These are phyloP conservation scores for Antennarius maculatus DNA, from an alignment of 2,797 vertebrate genomes.

Conservation along the genomic window DNA sequence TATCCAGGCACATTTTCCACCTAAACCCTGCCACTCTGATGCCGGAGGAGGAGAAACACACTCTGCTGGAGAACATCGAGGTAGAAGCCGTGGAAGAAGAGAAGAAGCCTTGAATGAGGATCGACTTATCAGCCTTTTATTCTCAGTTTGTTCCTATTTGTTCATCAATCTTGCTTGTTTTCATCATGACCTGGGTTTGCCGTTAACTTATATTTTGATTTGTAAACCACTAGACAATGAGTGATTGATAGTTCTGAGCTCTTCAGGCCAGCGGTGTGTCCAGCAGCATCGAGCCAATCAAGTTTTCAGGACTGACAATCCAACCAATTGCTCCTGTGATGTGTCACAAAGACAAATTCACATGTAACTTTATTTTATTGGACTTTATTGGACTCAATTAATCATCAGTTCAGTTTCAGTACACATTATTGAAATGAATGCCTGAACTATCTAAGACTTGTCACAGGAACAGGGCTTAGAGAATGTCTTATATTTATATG, in stretches of 20 bases:
- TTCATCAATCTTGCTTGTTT: conserved; percentile 21
- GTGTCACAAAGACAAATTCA: background rate
- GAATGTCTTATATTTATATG: background rate
- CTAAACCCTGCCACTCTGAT: conserved; percentile 71
- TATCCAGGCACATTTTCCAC: conserved; percentile 73
- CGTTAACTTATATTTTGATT: background rate
- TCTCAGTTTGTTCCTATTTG: conserved; percentile 44
- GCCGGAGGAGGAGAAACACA: conserved; percentile 80
- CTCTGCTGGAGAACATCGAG: conserved; percentile 74
- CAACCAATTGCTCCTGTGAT: background rate
- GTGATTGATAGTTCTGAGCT: background rate
- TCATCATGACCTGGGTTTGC: conserved; percentile 25
- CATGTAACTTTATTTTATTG: background rate
- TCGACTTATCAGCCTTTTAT: background rate
- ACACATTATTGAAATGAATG: background rate
- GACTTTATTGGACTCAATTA: background rate
- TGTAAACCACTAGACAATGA: background rate
- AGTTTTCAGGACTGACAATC: background rate
- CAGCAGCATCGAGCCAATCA: background rate
- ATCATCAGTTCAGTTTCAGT: background rate
- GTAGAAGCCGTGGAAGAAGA: conserved; percentile 62
- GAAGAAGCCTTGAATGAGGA: conserved; percentile 59
- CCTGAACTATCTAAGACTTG: background rate
- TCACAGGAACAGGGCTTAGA: background rate
- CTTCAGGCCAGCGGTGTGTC: too few relatives aligned